Conservation (phyloP, 2,797 vertebrate genomes). For the Coregonus suidteri region DNA sequence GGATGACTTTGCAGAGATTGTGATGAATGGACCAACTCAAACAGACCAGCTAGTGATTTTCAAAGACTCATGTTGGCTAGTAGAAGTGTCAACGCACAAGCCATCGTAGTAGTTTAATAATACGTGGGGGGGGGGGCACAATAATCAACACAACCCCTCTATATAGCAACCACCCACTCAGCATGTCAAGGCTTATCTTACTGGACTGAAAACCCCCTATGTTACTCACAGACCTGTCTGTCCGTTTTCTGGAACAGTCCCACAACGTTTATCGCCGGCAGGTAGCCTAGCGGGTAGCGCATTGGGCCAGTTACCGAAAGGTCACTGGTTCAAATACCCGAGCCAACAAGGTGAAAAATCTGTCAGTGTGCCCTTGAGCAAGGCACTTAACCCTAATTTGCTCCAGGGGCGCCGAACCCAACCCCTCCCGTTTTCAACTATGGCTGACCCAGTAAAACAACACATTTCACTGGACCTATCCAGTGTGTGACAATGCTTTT, state of each 20-base stretch:
- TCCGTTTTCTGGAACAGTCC: neutral
- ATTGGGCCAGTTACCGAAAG: no score
- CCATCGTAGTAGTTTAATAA: neutral
- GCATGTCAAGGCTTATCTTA: constrained; percentile 29
- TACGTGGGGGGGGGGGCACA: neutral
- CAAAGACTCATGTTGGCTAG: constrained; percentile 62
- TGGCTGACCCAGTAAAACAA: no score
- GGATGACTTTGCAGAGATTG: neutral
- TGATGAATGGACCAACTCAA: constrained; percentile 3
- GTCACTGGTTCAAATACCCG: no score
- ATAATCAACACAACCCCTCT: neutral
- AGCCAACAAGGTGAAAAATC: no score
- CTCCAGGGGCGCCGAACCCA: no score
- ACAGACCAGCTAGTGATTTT: constrained; percentile 11
- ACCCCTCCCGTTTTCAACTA: no score
- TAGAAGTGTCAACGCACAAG: constrained; percentile 46
- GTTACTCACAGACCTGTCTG: neutral
- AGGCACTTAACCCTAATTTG: no score
- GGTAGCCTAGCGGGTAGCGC: no score
- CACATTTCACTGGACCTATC: no score
- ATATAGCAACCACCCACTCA: constrained; percentile 28
- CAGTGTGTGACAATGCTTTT: no score
- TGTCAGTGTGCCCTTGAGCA: no score
- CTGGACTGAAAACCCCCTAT: constrained; percentile 26
- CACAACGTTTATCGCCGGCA: no score